phyloP scores from a whole-genome alignment of 1,140 invertebrate genomes.

The Heterodera carotae region DNA sequence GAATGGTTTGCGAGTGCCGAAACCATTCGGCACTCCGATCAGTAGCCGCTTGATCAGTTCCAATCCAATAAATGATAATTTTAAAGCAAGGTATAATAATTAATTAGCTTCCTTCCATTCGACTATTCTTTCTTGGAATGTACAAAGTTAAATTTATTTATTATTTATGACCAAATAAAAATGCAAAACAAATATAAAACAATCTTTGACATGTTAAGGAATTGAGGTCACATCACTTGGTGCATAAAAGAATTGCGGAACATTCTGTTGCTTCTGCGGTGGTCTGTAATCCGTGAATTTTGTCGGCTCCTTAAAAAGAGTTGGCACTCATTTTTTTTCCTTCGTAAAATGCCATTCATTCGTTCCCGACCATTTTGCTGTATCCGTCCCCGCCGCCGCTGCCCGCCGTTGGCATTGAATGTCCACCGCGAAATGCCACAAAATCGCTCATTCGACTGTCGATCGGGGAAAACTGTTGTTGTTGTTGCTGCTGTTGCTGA shows the following conservation, averaged over 20 bases:
- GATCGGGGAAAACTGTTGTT: background rate
- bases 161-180: background rate
- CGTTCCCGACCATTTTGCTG: background rate
- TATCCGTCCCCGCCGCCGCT: background rate
- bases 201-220: slow-evolving; percentile 15
- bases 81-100: too few relatives aligned
- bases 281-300: slow-evolving; percentile 1
- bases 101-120: too few relatives aligned
- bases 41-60: too few relatives aligned
- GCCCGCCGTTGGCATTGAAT: background rate
- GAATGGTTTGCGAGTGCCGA: too few relatives aligned
- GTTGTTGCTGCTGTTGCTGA: too few relatives aligned
- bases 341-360: background rate
- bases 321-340: background rate
- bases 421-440: background rate
- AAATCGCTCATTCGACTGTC: background rate
- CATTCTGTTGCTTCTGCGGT: background rate
- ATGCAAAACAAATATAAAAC: background rate
- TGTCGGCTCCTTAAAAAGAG: background rate
- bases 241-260: slow-evolving; percentile 29
- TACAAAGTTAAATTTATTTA: too few relatives aligned
- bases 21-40: too few relatives aligned
- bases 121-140: too few relatives aligned
- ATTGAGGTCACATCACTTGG: slow-evolving; percentile 45
- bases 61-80: too few relatives aligned